These are phyloP conservation scores for Gasteruption jaculator DNA, from an alignment of 2,888 invertebrate genomes.

Conservation along the genomic window DNA sequence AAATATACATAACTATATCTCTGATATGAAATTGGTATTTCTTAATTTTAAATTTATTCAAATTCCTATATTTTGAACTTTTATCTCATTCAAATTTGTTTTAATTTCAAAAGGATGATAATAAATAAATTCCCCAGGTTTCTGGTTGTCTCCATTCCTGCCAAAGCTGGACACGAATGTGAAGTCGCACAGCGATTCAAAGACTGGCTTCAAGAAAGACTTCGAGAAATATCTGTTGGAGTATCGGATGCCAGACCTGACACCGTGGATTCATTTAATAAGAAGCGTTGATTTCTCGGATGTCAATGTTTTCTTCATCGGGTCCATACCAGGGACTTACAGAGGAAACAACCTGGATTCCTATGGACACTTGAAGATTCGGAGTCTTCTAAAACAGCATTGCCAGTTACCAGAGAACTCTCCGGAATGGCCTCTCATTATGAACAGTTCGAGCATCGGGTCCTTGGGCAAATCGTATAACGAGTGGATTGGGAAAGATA, in stretches of 20 bases:
- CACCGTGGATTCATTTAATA: constrained; percentile 71
- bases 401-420: constrained; percentile 55
- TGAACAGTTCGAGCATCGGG: constrained; percentile 90
- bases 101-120: no score
- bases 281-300: constrained; percentile 75
- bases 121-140: no score
- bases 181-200: constrained; percentile 68
- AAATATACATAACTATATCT: no score
- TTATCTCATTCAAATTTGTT: constrained; percentile 12
- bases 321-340: constrained; percentile 82
- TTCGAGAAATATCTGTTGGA: constrained; percentile 71
- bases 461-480: constrained; percentile 67
- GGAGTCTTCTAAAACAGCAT: constrained; percentile 58
- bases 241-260: constrained; percentile 66
- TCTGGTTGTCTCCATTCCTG: constrained; percentile 86
- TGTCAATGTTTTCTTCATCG: constrained; percentile 80
- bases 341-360: constrained; percentile 52
- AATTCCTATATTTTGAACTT: constrained; percentile 8
- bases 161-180: constrained; percentile 58
- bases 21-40: no score
- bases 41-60: constrained; percentile 10
- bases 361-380: constrained; percentile 61
- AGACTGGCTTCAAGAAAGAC: constrained; percentile 76
- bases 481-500: constrained; percentile 74
- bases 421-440: constrained; percentile 65